A percentile compares a stretch with the other conserved stretches of the same genome.
Evolutionary conservation across 2,113 vertebrate genomes (phyloP).

Genomic region (Cettia cetti): DNA sequence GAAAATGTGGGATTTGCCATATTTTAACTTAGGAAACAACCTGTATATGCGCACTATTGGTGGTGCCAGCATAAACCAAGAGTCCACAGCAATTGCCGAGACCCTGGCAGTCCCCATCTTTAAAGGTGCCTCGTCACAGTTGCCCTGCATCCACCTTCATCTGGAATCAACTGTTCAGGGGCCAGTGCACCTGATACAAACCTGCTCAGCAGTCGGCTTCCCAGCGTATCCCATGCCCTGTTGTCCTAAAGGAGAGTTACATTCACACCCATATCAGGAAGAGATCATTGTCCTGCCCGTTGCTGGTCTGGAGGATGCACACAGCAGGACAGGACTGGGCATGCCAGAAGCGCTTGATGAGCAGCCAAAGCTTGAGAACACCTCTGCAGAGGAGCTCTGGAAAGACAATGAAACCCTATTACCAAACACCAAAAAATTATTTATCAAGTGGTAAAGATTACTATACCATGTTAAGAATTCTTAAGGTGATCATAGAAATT

Average conservation of each 20-base stretch:
- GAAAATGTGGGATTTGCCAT: background rate
- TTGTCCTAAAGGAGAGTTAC: background rate
- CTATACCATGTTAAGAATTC: background rate
- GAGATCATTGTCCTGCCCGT: background rate
- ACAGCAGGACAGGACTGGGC: background rate
- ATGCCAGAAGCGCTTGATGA: background rate
- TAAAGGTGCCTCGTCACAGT: background rate
- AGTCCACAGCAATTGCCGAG: background rate
- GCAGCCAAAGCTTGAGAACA: background rate
- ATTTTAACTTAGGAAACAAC: background rate
- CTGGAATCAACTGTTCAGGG: background rate
- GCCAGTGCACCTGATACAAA: background rate
- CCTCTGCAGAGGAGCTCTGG: background rate
- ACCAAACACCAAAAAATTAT: background rate
- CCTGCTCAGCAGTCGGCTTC: background rate
- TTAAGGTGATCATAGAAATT: background rate
- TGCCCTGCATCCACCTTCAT: background rate
- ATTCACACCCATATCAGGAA: accelerated
- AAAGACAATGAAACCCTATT: background rate
- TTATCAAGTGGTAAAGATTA: background rate
- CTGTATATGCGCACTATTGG: background rate
- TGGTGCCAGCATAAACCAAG: background rate
- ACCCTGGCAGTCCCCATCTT: no score
- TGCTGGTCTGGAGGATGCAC: background rate
- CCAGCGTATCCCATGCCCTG: background rate